A percentile compares a stretch with the other conserved stretches of the same genome.
Evolutionary conservation across 2,888 invertebrate species (phyloP).

Genomic region (Lithodes maja): DNA sequence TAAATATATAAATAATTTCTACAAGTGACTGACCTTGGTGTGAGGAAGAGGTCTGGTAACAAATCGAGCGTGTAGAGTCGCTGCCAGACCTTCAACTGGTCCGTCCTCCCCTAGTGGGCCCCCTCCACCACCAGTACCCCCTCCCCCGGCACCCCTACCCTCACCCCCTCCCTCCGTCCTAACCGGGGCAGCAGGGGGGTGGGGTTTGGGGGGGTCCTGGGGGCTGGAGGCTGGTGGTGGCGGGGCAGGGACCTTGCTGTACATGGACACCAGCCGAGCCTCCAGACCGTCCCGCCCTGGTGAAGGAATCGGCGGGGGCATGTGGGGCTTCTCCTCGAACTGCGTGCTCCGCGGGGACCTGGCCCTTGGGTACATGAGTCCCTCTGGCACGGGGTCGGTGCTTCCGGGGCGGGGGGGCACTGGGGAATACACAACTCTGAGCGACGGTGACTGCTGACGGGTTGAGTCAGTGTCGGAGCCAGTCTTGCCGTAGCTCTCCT

Average conservation of each 20-base stretch:
- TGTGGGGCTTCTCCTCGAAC: conserved; percentile 65
- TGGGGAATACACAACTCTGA: conserved; percentile 75
- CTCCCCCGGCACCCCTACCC: conserved; percentile 25
- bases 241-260: conserved; percentile 33
- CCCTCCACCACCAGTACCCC: neutral
- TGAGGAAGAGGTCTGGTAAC: conserved; percentile 52
- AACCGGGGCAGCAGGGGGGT: conserved; percentile 22
- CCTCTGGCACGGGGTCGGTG: conserved; percentile 72
- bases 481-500: conserved; percentile 62
- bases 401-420: conserved; percentile 76
- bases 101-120: conserved; percentile 39
- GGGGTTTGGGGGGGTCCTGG: conserved; percentile 31
- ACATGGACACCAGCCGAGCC: conserved; percentile 66
- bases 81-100: conserved; percentile 83
- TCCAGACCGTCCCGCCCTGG: conserved; percentile 69
- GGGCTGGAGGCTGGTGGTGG: neutral
- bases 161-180: neutral
- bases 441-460: conserved; percentile 73
- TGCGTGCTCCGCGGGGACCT: conserved; percentile 57
- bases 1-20: no score
- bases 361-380: conserved; percentile 53
- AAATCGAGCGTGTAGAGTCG: conserved; percentile 80
- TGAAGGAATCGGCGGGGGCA: conserved; percentile 64
- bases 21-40: conserved; percentile 40
- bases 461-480: conserved; percentile 8